A percentile compares a stretch with the other conserved stretches of the same genome.
These are phyloP conservation scores for Vannuccia rotundouncinata DNA, from an alignment of 2,888 invertebrate genomes.

Conservation along the genomic window DNA sequence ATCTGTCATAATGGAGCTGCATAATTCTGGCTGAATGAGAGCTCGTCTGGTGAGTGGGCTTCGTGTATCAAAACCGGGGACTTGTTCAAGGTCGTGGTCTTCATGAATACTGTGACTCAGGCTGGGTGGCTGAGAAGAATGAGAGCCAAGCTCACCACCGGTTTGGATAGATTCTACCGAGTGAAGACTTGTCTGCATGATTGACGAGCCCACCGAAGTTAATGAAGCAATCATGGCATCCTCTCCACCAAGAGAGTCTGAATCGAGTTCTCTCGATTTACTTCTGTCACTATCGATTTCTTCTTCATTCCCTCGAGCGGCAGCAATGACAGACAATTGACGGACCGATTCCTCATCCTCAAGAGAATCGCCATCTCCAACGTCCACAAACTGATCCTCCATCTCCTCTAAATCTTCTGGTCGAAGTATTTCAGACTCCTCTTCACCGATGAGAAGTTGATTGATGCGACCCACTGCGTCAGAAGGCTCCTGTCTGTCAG, in stretches of 20 bases:
- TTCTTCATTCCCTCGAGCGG: background rate
- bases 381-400: background rate
- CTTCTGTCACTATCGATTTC: background rate
- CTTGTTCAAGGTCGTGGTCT: background rate
- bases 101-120: constrained; percentile 3
- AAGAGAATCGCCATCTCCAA: constrained; percentile 3
- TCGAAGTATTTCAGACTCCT: background rate
- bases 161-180: constrained; percentile 8
- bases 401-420: background rate
- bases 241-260: constrained; percentile 18
- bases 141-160: background rate
- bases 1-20: background rate
- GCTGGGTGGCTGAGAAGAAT: background rate
- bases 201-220: constrained; percentile 1
- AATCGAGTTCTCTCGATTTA: constrained; percentile 11
- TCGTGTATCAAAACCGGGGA: background rate
- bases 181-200: constrained; percentile 11
- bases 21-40: background rate
- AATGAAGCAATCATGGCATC: constrained; percentile 19
- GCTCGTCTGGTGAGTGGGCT: background rate
- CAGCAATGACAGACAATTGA: background rate
- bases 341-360: constrained; percentile 16
- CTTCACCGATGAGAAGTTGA: background rate
- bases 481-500: background rate
- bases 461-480: background rate